Evolutionary conservation across 2,888 invertebrate species (phyloP).

Genomic region (Euzetes globulus): DNA sequence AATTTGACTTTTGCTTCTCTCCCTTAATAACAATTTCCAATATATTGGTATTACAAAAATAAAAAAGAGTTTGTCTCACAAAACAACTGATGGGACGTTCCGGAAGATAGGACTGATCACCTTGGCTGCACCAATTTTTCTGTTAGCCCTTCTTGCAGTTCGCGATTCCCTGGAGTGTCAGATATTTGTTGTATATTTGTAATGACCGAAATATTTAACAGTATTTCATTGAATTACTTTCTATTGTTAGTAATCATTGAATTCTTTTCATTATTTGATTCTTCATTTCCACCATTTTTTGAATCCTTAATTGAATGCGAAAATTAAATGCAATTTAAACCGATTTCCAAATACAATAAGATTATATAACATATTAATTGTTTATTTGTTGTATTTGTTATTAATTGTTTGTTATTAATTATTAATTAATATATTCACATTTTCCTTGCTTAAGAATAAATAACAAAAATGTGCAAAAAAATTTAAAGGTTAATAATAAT

Average conservation of each 20-base stretch:
- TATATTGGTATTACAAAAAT: background rate
- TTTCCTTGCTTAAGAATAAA: no score
- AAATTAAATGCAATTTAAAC: background rate
- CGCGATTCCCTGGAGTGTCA: background rate
- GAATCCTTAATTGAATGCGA: background rate
- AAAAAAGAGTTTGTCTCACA: background rate
- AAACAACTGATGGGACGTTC: conserved; percentile 7
- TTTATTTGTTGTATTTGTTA: no score
- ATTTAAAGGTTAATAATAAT: no score
- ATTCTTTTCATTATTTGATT: background rate
- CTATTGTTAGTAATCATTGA: background rate
- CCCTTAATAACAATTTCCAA: background rate
- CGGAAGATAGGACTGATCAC: background rate
- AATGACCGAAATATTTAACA: background rate
- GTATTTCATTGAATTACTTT: background rate
- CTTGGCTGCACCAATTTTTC: background rate
- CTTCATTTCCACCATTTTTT: background rate
- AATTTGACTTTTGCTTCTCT: conserved; percentile 24
- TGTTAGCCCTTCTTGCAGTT: background rate
- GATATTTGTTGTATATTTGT: background rate
- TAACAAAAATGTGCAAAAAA: no score
- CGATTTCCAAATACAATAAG: background rate
- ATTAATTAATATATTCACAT: no score
- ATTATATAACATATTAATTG: no score
- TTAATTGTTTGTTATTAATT: no score